Conservation (phyloP, 1,140 invertebrate species). For the Mycetomoellerius zeteki region DNA sequence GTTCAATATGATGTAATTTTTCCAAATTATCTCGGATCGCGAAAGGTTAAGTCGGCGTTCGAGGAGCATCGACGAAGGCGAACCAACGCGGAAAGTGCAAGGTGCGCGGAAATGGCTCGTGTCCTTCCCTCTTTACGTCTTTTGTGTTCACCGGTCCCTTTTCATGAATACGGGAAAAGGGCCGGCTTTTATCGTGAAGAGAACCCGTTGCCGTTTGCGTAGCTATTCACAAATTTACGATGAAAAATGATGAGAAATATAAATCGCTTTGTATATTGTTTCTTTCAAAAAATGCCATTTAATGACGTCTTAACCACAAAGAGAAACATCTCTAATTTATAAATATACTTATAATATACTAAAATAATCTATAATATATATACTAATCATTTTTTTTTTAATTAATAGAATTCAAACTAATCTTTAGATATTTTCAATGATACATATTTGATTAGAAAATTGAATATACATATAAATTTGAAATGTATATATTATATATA, state of each 20-base stretch:
- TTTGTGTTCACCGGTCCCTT: constrained; percentile 77
- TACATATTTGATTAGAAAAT: not conserved
- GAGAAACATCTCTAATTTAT: not conserved
- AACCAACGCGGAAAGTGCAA: constrained; percentile 71
- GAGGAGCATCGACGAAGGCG: constrained; percentile 17
- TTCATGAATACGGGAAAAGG: constrained; percentile 83
- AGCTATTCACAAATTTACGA: constrained; percentile 29
- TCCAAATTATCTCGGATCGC: constrained; percentile 45
- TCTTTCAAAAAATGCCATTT: not conserved
- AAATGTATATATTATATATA: no score
- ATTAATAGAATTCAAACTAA: constrained; percentile 5
- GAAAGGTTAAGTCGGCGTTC: constrained; percentile 31
- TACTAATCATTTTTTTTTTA: no score
- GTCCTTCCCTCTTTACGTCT: constrained; percentile 68
- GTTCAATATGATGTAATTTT: constrained; percentile 40
- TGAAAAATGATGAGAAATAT: constrained; percentile 24
- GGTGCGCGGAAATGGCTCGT: constrained; percentile 78
- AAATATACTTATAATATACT: not conserved
- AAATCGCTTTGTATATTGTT: not conserved
- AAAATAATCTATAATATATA: no score
- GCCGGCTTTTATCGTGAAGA: constrained; percentile 49
- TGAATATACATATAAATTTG: not conserved
- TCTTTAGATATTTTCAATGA: not conserved
- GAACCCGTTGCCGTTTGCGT: constrained; percentile 66
- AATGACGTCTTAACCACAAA: not conserved